These are phyloP conservation scores for Tetranychus cinnabarinus DNA, from an alignment of 1,140 invertebrate genomes.

Conservation along the genomic window DNA sequence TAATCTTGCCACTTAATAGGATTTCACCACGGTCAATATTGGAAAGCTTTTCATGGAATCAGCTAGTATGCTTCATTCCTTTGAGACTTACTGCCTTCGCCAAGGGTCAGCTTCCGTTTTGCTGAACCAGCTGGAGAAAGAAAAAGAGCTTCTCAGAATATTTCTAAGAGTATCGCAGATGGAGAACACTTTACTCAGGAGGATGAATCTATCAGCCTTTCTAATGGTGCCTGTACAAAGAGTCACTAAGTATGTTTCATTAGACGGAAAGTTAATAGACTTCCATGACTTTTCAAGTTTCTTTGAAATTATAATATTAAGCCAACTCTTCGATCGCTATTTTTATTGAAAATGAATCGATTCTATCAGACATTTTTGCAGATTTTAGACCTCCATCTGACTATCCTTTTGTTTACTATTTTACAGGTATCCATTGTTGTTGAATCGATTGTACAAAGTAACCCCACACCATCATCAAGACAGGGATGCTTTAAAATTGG, in stretches of 20 bases:
- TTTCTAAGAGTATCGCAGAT: constrained; percentile 86
- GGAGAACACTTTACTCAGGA: constrained; percentile 69
- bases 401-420: neutral
- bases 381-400: neutral
- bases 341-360: too few species aligned
- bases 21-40: constrained; percentile 64
- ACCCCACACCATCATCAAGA: constrained; percentile 54
- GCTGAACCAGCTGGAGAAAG: constrained; percentile 72
- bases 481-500: constrained; percentile 41
- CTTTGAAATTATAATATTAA: neutral
- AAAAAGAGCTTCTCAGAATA: constrained; percentile 77
- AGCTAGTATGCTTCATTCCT: constrained; percentile 69
- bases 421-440: constrained; percentile 61
- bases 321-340: too few species aligned
- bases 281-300: neutral
- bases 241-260: constrained; percentile 28
- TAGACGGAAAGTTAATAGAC: too few species aligned
- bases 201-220: constrained; percentile 91
- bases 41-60: constrained; percentile 72
- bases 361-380: too few species aligned
- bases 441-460: constrained; percentile 71
- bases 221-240: constrained; percentile 45
- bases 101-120: constrained; percentile 62
- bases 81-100: constrained; percentile 70
- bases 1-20: constrained; percentile 21